These are phyloP conservation scores for Oreonectes daqikongensis DNA, from an alignment of 2,797 vertebrate genomes.

Conservation along the genomic window DNA sequence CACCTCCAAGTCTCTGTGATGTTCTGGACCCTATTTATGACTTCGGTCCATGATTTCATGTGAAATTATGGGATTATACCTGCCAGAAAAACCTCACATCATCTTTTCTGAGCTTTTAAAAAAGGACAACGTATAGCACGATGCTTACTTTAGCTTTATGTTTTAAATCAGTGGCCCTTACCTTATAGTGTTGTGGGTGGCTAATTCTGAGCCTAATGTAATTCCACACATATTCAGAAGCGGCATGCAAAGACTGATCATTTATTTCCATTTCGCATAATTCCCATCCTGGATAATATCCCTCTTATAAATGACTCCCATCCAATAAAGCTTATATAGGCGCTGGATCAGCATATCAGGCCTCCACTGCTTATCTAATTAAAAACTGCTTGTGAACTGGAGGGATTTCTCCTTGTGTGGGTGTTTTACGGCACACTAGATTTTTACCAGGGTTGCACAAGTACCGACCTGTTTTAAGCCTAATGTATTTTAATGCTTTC, in stretches of 20 bases:
- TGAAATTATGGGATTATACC: neutral
- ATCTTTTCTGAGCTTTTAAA: neutral
- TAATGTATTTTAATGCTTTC: conserved; percentile 9
- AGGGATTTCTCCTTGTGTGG: conserved; percentile 16
- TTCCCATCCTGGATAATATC: neutral
- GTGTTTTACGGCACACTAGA: conserved; percentile 5
- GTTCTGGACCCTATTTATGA: neutral
- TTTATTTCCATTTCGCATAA: neutral
- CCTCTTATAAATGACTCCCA: conserved; percentile 1
- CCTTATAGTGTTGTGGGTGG: neutral
- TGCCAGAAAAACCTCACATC: neutral
- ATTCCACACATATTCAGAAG: neutral
- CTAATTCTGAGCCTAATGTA: neutral
- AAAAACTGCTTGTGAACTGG: conserved; percentile 9
- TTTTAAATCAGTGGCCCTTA: neutral
- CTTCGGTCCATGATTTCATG: neutral
- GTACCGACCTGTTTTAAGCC: conserved; percentile 7
- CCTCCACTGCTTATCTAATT: neutral
- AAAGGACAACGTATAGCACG: neutral
- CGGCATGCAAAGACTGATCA: neutral
- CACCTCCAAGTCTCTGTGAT: neutral
- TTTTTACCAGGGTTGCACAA: conserved; percentile 6
- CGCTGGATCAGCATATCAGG: conserved; percentile 13
- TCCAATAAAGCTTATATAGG: neutral
- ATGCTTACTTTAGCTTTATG: neutral